A percentile compares a stretch with the other conserved stretches of the same genome.
phyloP scores from a whole-genome alignment of 2,113 vertebrate genomes.

The Emydura subglobosa region DNA sequence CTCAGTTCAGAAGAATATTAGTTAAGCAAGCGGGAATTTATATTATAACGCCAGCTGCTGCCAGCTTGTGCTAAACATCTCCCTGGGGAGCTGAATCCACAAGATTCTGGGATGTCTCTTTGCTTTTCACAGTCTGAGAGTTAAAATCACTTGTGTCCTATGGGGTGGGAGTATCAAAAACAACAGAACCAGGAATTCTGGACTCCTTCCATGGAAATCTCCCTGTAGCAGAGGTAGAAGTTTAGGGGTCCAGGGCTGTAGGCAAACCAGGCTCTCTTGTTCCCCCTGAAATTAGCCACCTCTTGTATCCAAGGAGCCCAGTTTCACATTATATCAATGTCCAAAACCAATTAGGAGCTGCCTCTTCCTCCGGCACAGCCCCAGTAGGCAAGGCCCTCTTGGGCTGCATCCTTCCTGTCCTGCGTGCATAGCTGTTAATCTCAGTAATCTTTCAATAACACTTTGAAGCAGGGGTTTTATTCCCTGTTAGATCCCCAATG shows the following conservation, averaged over 20 bases:
- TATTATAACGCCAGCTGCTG: accelerated
- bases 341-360: not conserved
- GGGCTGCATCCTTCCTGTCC: not conserved
- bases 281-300: not conserved
- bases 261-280: not conserved
- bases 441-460: not conserved
- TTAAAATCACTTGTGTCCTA: not conserved
- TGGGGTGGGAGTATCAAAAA: not conserved
- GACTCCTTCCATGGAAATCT: not conserved
- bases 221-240: not conserved
- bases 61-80: not conserved
- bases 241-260: not conserved
- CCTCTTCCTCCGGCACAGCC: not conserved
- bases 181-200: not conserved
- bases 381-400: not conserved
- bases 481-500: not conserved
- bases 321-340: not conserved
- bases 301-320: accelerated
- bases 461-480: accelerated
- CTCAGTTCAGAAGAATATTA: not conserved
- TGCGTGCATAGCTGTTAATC: accelerated
- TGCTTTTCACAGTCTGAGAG: not conserved
- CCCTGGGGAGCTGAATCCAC: not conserved
- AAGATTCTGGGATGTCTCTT: not conserved
- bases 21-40: not conserved